These are phyloP conservation scores for Coluber constrictor DNA, from an alignment of 2,797 vertebrate genomes.

Conservation along the genomic window DNA sequence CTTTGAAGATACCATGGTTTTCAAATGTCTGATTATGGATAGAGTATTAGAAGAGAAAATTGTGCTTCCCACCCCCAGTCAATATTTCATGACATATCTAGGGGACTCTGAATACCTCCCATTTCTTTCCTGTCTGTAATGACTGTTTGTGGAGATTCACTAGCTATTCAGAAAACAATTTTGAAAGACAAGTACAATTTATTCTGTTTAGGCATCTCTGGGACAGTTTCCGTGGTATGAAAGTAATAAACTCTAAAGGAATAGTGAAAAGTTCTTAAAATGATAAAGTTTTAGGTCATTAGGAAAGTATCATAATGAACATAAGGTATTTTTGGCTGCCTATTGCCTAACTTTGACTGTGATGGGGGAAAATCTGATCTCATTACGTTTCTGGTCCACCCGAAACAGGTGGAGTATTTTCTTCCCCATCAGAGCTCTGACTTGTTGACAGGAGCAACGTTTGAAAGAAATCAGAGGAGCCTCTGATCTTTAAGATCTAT, in stretches of 20 bases:
- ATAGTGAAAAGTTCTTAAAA: conserved; percentile 32
- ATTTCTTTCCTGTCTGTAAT: not conserved
- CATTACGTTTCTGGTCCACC: not conserved
- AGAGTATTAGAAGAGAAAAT: not conserved
- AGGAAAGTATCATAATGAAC: not conserved
- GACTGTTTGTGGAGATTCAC: not conserved
- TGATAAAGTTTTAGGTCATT: conserved; percentile 31
- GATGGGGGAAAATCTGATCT: not conserved
- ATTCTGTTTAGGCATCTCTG: not conserved
- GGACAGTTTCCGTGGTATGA: not conserved
- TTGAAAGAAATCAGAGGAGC: not conserved
- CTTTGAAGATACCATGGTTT: not conserved
- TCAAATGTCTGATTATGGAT: not conserved
- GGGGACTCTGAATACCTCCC: not conserved
- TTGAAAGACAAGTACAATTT: not conserved
- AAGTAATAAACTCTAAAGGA: not conserved
- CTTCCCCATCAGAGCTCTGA: not conserved
- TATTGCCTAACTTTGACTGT: not conserved
- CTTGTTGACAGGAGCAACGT: not conserved
- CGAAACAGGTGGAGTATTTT: not conserved
- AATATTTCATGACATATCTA: not conserved
- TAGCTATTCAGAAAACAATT: not conserved
- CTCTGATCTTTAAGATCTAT: not conserved
- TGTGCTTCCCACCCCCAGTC: not conserved
- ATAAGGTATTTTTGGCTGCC: not conserved